A percentile compares a stretch with the other conserved stretches of the same genome.
Evolutionary conservation across 1,140 invertebrate species (phyloP).

Genomic region (Hylyphantes graminicola): DNA sequence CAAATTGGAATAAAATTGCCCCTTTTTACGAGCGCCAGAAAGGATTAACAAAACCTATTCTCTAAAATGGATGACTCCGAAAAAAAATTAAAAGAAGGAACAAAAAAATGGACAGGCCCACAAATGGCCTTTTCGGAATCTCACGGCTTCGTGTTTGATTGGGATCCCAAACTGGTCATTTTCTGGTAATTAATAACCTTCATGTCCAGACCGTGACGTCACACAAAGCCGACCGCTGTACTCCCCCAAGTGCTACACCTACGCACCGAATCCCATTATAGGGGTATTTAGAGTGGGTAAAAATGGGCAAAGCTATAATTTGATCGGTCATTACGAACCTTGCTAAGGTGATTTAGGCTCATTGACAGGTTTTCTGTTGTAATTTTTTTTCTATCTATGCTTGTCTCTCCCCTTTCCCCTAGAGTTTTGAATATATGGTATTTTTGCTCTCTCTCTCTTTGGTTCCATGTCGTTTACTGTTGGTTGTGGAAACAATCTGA

Average conservation of each 20-base stretch:
- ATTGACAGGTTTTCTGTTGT: conserved; percentile 28
- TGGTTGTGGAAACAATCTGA: too few relatives aligned
- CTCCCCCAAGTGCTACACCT: conserved; percentile 18
- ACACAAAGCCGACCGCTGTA: neutral
- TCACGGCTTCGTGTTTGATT: conserved; percentile 32
- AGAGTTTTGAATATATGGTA: neutral
- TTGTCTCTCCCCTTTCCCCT: neutral
- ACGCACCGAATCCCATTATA: conserved; percentile 41
- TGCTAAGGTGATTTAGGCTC: conserved; percentile 35
- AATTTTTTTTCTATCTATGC: neutral
- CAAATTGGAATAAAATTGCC: conserved; percentile 51
- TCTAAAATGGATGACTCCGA: conserved; percentile 26
- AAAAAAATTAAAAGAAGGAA: neutral
- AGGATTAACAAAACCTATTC: conserved; percentile 41
- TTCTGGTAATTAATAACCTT: conserved; percentile 47
- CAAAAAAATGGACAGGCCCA: neutral
- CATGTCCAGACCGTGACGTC: conserved; percentile 43
- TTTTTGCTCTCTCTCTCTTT: conserved; percentile 16
- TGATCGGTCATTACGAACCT: conserved; percentile 38
- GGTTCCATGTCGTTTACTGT: neutral
- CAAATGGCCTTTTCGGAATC: conserved; percentile 1
- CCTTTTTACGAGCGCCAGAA: conserved; percentile 23
- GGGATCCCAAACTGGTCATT: conserved; percentile 33
- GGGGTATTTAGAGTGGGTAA: conserved; percentile 43
- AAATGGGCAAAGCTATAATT: conserved; percentile 52